Evolutionary conservation across 2,113 vertebrate species (phyloP).

Genomic region (Mesembrinibis cayennensis): DNA sequence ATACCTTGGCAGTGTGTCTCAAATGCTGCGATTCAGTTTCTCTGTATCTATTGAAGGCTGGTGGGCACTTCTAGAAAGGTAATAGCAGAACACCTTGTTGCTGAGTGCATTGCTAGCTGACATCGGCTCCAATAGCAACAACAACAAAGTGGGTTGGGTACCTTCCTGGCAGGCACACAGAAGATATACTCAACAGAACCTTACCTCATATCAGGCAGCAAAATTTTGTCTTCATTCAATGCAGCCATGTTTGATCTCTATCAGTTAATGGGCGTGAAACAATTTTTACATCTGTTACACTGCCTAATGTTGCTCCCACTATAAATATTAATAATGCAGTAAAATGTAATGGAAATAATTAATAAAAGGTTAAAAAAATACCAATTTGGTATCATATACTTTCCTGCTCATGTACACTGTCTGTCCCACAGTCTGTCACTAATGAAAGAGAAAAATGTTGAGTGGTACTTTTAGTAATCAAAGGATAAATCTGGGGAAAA

Average conservation of each 20-base stretch:
- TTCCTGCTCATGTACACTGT: not conserved
- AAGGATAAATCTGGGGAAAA: not conserved
- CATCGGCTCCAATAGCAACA: not conserved
- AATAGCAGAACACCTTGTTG: not conserved
- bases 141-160: not conserved
- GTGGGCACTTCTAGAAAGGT: not conserved
- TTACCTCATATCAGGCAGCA: not conserved
- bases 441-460: not conserved
- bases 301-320: not conserved
- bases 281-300: not conserved
- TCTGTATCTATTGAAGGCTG: fast-evolving
- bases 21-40: not conserved
- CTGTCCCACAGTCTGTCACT: not conserved
- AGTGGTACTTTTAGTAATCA: not conserved
- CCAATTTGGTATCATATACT: not conserved
- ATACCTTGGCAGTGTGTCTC: not conserved
- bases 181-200: not conserved
- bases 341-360: not conserved
- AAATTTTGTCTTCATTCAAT: not conserved
- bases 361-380: not conserved
- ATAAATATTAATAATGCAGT: not conserved
- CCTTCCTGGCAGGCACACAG: not conserved
- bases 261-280: not conserved
- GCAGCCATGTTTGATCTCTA: not conserved
- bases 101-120: not conserved